Base-by-base conservation (phyloP, 2,888 invertebrate genomes). In the Phania funesta region DNA sequence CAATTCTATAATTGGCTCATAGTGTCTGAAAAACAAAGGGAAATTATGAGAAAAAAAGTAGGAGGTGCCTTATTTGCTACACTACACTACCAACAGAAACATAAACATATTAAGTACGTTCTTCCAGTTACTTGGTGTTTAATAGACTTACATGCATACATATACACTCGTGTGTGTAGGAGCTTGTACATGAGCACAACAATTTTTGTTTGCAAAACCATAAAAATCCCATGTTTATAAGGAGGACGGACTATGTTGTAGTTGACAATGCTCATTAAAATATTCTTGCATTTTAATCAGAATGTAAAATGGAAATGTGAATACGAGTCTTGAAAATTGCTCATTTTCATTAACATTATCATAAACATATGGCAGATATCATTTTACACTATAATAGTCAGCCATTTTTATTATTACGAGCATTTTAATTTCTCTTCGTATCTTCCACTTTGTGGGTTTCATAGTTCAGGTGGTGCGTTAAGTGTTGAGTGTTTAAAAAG, bases 331-430 rank as follows among this genome's bases (percentile, higher is more conserved):
- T 71, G 71, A 58, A 64, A 78, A 73, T 73, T 73, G 78, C 73
- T 73, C 71, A 80, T 79, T 79, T 65, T 68, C 67, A 76, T 76
- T 76, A 67, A 65, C 75, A 75, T 75, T 41, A 75, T 22, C 44
- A 73, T 62, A 68, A 67, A 56, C 76, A 75, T 71, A 75, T 73
- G 75, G 52, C 38, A 60, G 62, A 65, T 81, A 81, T 83, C 81
- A 80, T 70, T 76, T 81, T 83, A 82, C 84, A 83, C 73, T 70
- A 62, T 68, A 81, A 78, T 24, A 70, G 67, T 77, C 84, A 71
- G 82, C 83, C 85, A 84, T 85, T 73, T 84, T 84, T 80, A 79
- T 84, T 84, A 84, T 75, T 75, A 70, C 60, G 38, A 54, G 52
- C 16, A 35, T 35, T 62, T 52, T 35, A 44, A 48, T 44, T 65